Conservation (phyloP, 2,113 vertebrate genomes). For the Onychostoma macrolepis region DNA sequence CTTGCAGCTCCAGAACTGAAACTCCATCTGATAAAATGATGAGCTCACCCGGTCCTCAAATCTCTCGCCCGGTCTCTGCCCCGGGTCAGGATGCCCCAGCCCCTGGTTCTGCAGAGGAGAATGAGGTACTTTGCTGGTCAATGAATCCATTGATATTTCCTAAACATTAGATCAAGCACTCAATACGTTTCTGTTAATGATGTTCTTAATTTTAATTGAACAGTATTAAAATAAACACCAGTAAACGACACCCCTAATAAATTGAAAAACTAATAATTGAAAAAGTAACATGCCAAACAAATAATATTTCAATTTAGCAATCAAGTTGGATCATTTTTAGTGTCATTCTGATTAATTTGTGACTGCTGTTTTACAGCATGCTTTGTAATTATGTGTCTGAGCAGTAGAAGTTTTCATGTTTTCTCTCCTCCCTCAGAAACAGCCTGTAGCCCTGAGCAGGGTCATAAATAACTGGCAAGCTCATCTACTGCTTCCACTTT, state of each 20-base stretch:
- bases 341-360: background rate
- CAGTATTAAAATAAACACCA: background rate
- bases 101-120: conserved; percentile 80
- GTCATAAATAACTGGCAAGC: conserved; percentile 8
- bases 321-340: background rate
- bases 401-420: background rate
- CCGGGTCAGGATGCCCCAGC: conserved; percentile 80
- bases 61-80: conserved; percentile 77
- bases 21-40: conserved; percentile 90
- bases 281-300: background rate
- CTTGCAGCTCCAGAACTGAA: conserved; percentile 82
- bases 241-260: background rate
- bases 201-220: background rate
- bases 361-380: background rate
- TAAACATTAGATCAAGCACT: background rate
- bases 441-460: background rate
- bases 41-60: conserved; percentile 75
- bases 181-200: background rate
- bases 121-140: conserved; percentile 82
- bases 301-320: background rate
- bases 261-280: background rate
- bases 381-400: background rate
- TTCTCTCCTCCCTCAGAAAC: background rate
- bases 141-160: background rate
- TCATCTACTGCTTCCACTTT: background rate